Base-by-base conservation (phyloP, 2,888 invertebrate species). In the Glyphotaelius pellucidus region DNA sequence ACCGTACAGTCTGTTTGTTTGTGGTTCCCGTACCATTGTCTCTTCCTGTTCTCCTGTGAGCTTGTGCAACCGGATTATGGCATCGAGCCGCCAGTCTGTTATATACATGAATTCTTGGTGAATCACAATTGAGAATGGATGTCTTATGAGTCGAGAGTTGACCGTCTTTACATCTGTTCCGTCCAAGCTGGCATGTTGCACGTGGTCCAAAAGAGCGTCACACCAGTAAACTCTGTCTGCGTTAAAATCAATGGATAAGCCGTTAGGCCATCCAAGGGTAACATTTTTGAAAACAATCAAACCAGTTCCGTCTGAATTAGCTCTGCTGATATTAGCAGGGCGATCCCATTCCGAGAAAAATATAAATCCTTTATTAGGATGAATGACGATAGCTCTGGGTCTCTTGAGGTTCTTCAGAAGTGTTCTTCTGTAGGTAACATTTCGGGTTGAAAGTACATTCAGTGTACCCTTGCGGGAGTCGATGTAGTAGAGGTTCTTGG, bases 341-440 rank as follows among this genome's bases (percentile, higher is more conserved):
- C 99, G 97, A 94, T 99, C 99, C 98, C 99, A 99, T 95, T 99
- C 99, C 0, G 99, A 98, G 96, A 98, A 99, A 96, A 99, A 99
- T 89, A 99, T 97, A 94, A 96, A 98, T 94, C 99, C 99, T 94
- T 98, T 98, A 94, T 99, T 99, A 0, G 99, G 99, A 95, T 99
- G 99, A 0, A 99, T 98, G 0, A 99, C 99, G 92, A 99, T 99
- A 9, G 99, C 99, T 94, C 99, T 96, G 0, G 99, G 99, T 93
- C 99, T 97, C 94, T 99, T 99, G 42, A 99, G 95, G 94, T 98
- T 98, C 94, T 98, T 98, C 35, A 99, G 95, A 80, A 99, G 95
- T 0, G 98, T 98, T 94, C 99, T 96, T 14, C 98, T 97, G 94
- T 98, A 97, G 0, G 98, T 97, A 0, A 99, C 97, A 94, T 99